Evolutionary conservation across 2,797 vertebrate genomes (phyloP), one percentile per base, ranked within the genome.

Genomic region (Danio aesculapii): DNA sequence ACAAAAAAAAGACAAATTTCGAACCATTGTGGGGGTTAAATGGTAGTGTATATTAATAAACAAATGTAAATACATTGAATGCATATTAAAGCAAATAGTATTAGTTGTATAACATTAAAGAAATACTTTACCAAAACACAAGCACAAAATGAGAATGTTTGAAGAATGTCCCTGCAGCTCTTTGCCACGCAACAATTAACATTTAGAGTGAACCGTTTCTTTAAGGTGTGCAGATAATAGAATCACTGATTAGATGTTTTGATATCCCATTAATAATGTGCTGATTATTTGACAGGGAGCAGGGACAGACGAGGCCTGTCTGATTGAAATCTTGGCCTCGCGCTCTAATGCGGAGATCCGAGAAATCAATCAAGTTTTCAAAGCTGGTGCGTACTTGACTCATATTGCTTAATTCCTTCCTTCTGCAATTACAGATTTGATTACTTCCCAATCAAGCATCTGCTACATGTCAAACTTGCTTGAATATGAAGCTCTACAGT

Each of bases 301-400:
- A 8, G 98, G 98, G 86, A 99, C 98, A 0, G 98, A 99, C 75
- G 98, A 99, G 88, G 96, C 96, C 62, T 99, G 98, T 88, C 94
- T 99, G 82, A 98, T 99, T 67, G 98, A 99, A 92, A 97, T 99
- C 91, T 88, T 99, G 58, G 94, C 97, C 39, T 99, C 98, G 58
- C 96, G 98, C 73, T 95, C 92, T 83, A 99, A 99, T 0, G 91
- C 91, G 2, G 96, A 99, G 88, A 96, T 99, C 90, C 94, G 85
- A 71, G 96, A 98, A 85, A 94, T 99, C 90, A 95, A 19, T 90
- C 91, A 90, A 55, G 52, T 95, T 87, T 99, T 95, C 92, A 98
- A 97, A 94, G 58, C 93, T 92, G 97, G 98, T 99, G 89, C 68
- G 66, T 67, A 19, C 59, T 14, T 1, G 5, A 81, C 5, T 44